Evolutionary conservation across 2,113 vertebrate genomes (phyloP).

Genomic region (Anhinga rufa): DNA sequence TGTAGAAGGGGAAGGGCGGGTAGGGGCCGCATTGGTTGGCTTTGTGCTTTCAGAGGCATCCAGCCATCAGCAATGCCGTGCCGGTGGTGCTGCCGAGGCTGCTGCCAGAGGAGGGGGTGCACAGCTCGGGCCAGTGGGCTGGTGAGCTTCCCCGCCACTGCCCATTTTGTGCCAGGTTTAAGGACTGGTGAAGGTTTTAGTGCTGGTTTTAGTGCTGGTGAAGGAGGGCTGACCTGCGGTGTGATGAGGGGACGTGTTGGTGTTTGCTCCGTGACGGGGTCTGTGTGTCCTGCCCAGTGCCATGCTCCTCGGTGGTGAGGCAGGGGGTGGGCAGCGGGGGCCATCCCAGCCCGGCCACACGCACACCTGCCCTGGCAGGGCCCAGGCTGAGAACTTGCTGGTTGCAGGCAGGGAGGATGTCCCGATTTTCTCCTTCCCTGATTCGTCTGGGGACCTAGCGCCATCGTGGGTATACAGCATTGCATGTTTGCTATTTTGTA

Average conservation of each 20-base stretch:
- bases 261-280: neutral
- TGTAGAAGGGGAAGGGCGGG: neutral
- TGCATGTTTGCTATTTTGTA: neutral
- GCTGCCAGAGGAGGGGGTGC: neutral
- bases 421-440: neutral
- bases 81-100: neutral
- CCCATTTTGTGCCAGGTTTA: neutral
- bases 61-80: rapidly evolving
- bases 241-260: rapidly evolving
- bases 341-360: neutral
- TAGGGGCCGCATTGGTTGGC: neutral
- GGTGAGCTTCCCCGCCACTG: neutral
- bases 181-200: too few relatives aligned
- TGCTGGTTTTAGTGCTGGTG: neutral
- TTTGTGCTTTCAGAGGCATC: neutral
- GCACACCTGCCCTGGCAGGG: neutral
- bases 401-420: neutral
- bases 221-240: neutral
- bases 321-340: rapidly evolving
- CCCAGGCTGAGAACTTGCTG: neutral
- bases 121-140: rapidly evolving
- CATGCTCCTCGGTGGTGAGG: neutral
- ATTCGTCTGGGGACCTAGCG: neutral
- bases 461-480: too few relatives aligned
- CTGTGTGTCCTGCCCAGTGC: neutral